phyloP scores from a whole-genome alignment of 2,113 vertebrate species.

The Clarias gariepinus region DNA sequence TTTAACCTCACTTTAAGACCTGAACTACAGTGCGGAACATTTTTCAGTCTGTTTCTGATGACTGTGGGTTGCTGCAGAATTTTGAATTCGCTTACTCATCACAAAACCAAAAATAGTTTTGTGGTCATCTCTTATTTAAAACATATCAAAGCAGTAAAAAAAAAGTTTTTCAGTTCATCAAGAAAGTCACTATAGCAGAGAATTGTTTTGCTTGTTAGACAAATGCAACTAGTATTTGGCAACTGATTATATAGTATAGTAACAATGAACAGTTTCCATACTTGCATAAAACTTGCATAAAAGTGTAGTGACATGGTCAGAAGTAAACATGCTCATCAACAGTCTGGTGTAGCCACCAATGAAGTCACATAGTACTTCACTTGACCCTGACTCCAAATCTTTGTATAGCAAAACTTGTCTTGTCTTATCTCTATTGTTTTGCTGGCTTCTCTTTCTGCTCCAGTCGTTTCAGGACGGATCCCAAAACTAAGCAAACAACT shows the following conservation, averaged over 20 bases:
- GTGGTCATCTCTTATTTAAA: background rate
- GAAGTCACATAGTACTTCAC: background rate
- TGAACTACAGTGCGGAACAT: background rate
- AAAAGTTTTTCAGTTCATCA: background rate
- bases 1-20: background rate
- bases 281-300: background rate
- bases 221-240: background rate
- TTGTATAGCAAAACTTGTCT: background rate
- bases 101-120: conserved; percentile 6
- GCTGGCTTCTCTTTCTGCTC: background rate
- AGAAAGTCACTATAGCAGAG: background rate
- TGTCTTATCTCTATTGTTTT: background rate
- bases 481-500: background rate
- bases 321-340: conserved; percentile 22
- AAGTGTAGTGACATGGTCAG: background rate
- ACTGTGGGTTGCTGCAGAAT: background rate
- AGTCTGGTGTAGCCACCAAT: background rate
- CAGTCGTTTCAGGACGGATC: background rate
- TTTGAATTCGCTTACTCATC: conserved; percentile 30
- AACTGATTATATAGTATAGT: background rate
- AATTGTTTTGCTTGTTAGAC: background rate
- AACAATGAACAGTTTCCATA: background rate
- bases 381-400: conserved; percentile 8
- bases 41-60: background rate
- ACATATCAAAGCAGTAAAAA: background rate